These are phyloP conservation scores for Spinibarbus caldwelli DNA, from an alignment of 2,797 vertebrate species.

Conservation along the genomic window DNA sequence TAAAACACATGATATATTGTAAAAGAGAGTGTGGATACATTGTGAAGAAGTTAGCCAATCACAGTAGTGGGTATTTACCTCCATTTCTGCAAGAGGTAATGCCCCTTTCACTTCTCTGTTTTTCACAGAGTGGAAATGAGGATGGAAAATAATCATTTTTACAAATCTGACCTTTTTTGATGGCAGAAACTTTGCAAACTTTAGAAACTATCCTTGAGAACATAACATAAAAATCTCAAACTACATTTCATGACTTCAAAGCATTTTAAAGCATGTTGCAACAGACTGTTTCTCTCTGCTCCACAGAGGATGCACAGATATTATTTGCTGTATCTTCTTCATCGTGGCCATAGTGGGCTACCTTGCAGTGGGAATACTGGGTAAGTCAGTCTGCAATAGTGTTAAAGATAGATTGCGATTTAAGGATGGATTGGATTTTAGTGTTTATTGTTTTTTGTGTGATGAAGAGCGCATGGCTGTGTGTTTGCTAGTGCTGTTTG, in stretches of 20 bases:
- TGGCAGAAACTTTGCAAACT: no score
- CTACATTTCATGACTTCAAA: neutral
- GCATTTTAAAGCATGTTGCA: neutral
- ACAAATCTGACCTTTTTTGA: no score
- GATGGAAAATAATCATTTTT: no score
- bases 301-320: slow-evolving; percentile 89
- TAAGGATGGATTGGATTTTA: no score
- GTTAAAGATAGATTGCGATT: no score
- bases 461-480: no score
- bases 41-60: neutral
- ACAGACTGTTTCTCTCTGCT: neutral
- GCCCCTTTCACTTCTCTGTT: neutral
- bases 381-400: slow-evolving; percentile 71
- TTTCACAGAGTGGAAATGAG: no score
- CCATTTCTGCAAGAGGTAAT: no score
- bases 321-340: slow-evolving; percentile 89
- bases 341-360: slow-evolving; percentile 85
- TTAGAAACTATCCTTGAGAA: neutral
- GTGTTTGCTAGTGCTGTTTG: no score
- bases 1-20: neutral
- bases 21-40: neutral
- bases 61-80: neutral
- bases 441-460: no score
- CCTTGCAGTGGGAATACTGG: slow-evolving; percentile 87
- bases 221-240: neutral